Evolutionary conservation across 23 tunicate genomes (phyloP).

Genomic region (Ascidia mentula): DNA sequence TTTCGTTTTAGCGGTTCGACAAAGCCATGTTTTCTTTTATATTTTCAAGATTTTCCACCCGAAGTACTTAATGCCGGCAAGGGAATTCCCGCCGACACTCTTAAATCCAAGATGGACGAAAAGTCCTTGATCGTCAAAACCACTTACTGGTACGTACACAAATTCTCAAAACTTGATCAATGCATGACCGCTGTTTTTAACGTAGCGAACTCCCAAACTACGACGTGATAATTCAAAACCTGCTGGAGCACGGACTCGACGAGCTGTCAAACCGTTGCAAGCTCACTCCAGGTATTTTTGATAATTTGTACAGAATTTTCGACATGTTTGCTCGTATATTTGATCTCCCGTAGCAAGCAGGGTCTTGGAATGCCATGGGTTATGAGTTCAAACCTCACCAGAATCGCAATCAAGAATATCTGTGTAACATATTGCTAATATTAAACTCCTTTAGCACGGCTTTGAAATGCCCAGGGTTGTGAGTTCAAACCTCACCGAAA

Average conservation of each 20-base stretch:
- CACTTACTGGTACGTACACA: conserved; percentile 51
- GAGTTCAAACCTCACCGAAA: too few relatives aligned
- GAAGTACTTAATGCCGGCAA: conserved; percentile 48
- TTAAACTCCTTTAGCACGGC: not conserved
- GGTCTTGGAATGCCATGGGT: too few relatives aligned
- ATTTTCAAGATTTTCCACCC: conserved; percentile 62
- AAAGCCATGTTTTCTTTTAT: not conserved
- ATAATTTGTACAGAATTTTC: too few relatives aligned
- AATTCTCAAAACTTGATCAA: not conserved
- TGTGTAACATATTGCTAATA: not conserved
- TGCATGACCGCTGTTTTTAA: too few relatives aligned
- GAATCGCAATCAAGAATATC: too few relatives aligned
- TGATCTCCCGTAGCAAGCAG: too few relatives aligned
- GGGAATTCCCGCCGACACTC: conserved; percentile 44
- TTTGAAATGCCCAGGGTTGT: too few relatives aligned
- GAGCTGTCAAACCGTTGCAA: conserved; percentile 79
- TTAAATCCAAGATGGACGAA: conserved; percentile 63
- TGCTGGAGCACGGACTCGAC: conserved; percentile 80
- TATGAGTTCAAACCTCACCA: too few relatives aligned
- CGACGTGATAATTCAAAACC: conserved; percentile 51
- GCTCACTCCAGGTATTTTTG: conserved; percentile 93
- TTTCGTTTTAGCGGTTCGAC: too few relatives aligned
- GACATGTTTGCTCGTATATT: too few relatives aligned
- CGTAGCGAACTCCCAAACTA: conserved; percentile 94
- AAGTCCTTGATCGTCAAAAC: conserved; percentile 77